A percentile compares a stretch with the other conserved stretches of the same genome.
Conservation (phyloP, 2,797 vertebrate species). For the Chelidonichthys spinosus region DNA sequence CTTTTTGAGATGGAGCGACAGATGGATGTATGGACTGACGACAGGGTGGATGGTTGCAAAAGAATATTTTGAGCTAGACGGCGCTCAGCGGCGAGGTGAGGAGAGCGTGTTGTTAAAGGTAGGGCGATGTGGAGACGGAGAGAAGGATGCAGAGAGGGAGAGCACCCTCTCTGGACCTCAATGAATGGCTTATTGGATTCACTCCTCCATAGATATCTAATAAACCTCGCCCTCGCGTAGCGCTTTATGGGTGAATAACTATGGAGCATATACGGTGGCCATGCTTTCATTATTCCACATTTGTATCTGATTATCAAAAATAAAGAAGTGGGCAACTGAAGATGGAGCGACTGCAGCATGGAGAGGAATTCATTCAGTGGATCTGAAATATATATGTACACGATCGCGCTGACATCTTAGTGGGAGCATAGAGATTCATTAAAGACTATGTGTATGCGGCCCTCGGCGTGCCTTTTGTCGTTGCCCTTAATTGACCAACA, state of each 20-base stretch:
- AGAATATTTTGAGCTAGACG: slow-evolving; percentile 36
- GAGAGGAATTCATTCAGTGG: not conserved
- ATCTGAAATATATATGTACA: no score
- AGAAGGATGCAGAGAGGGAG: slow-evolving; percentile 15
- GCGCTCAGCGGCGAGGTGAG: slow-evolving; percentile 30
- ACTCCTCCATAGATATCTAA: slow-evolving; percentile 17
- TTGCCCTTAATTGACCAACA: slow-evolving; percentile 22
- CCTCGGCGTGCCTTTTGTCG: not conserved
- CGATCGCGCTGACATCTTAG: not conserved
- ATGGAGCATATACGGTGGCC: slow-evolving; percentile 36
- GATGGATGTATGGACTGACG: slow-evolving; percentile 47
- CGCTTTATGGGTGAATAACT: slow-evolving; percentile 54
- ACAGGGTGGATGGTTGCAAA: slow-evolving; percentile 59
- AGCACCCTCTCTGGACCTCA: slow-evolving; percentile 14
- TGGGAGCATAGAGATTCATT: not conserved
- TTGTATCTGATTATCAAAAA: slow-evolving; percentile 51
- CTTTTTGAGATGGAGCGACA: slow-evolving; percentile 56
- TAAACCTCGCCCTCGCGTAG: slow-evolving; percentile 35
- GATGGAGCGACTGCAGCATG: slow-evolving; percentile 15
- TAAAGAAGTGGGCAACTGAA: slow-evolving; percentile 17
- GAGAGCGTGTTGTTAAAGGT: slow-evolving; percentile 35
- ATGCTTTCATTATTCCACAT: slow-evolving; percentile 34
- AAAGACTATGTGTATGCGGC: not conserved
- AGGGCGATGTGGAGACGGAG: slow-evolving; percentile 27
- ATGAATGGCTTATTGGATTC: slow-evolving; percentile 42